phyloP scores from a whole-genome alignment of 2,113 vertebrate genomes.

The Sula dactylatra region DNA sequence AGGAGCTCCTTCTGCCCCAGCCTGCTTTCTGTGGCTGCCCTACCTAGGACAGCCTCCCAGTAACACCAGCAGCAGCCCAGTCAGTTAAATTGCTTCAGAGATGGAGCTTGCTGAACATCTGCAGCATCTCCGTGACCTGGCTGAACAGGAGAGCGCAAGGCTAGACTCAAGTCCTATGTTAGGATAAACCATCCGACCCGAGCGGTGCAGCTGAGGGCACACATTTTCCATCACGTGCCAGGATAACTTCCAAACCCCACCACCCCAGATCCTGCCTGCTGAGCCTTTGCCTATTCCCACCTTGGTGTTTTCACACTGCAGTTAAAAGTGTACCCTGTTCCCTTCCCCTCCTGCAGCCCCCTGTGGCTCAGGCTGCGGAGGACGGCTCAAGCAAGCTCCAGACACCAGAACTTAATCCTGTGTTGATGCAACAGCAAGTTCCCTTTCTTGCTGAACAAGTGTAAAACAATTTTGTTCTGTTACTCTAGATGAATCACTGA shows the following conservation, averaged over 20 bases:
- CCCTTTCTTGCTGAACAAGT: conserved; percentile 6
- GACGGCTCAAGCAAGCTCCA: background rate
- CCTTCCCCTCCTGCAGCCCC: background rate
- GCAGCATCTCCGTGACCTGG: rapidly evolving
- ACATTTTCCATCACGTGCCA: background rate
- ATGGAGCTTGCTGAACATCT: background rate
- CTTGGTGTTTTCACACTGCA: background rate
- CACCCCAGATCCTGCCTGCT: background rate
- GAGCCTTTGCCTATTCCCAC: background rate
- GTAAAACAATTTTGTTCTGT: background rate
- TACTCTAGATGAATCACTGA: background rate
- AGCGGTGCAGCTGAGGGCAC: background rate
- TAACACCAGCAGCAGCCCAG: background rate
- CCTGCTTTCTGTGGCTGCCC: background rate
- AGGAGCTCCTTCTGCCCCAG: background rate
- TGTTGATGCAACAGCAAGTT: conserved; percentile 34
- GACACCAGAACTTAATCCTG: conserved; percentile 41
- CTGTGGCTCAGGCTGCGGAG: rapidly evolving
- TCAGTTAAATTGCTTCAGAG: background rate
- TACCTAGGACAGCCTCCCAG: background rate
- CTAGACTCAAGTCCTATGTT: rapidly evolving
- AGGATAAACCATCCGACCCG: rapidly evolving
- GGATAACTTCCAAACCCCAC: background rate
- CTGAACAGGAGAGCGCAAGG: background rate
- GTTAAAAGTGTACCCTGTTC: background rate